Base-by-base conservation (phyloP, 2,113 vertebrate genomes). In the Protomyctophum bolini region DNA sequence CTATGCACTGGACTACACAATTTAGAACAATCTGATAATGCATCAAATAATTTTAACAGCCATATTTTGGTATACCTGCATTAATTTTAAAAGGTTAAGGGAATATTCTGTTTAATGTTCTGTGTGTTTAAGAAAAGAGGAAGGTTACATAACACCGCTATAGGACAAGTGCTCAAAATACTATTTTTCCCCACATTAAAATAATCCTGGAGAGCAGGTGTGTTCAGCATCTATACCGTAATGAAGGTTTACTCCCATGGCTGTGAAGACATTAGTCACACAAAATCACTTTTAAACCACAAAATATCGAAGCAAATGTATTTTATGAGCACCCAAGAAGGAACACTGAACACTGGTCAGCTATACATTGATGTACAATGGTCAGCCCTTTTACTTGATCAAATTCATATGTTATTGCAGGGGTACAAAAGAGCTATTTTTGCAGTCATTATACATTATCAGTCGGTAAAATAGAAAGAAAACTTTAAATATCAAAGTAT, bases 141-240 rank as follows among this genome's bases (percentile, higher is more conserved):
- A 86, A 83, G 77, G 76, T 81, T 89, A 87, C 58, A 64, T 60
- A 49, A 6, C 8, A 6, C 8, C 70, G 72, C 80, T 86, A 91
- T 88, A 89, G 87, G 83, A 49, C 64, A 58, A 56, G 50, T 1
- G 6, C 69, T 80, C 21, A 70, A 83, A 85, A 86, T 82, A 81
- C 67, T 28, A 11, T 55, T 46, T 62, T 12, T 29, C 33, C 48
- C 64, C 7, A 29, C n/a, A 69, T 72, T 12, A 56, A 77, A 83
- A 79, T 52, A 10, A n/a, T 66, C 68, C 58, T 14, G 21, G 65
- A 49, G 46, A 76, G 14, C 65, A 49, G 46, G 75, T 79, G 76
- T 73, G 62, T 80, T 87, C 61, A 56, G 72, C 46, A 14, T 47
- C 3, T 6, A 28, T 49, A 66, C 1, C 0, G 8, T 7, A 8